Conservation (phyloP, 2,888 invertebrate genomes). For the Drosophila birchii region DNA sequence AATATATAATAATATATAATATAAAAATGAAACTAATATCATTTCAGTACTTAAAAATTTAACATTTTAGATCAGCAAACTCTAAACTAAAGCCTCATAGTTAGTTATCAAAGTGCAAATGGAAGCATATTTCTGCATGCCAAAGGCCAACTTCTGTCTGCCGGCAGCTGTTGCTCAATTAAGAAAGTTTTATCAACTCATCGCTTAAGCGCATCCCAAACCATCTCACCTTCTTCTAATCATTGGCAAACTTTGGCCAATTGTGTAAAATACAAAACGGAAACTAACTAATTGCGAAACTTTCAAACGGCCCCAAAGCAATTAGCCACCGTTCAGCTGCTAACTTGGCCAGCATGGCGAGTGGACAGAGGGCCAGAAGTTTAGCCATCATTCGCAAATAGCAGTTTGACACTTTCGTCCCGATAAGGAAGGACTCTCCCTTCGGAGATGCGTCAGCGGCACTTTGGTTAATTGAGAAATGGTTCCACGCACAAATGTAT, state of each 20-base stretch:
- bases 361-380: conserved; percentile 14
- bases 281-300: conserved; percentile 43
- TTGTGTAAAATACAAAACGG: conserved; percentile 17
- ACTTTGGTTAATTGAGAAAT: conserved; percentile 29
- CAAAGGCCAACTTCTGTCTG: conserved; percentile 6
- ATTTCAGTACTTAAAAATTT: not conserved
- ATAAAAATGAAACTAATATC: not conserved
- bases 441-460: not conserved
- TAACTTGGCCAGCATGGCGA: not conserved
- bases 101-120: conserved; percentile 1
- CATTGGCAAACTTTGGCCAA: conserved; percentile 29
- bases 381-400: conserved; percentile 1
- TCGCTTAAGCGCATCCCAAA: conserved; percentile 14
- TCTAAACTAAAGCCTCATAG: not conserved
- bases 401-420: conserved; percentile 11
- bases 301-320: conserved; percentile 20
- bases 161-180: conserved; percentile 7
- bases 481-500: not conserved
- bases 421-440: not conserved
- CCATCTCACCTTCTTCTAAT: conserved; percentile 3
- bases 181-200: conserved; percentile 32
- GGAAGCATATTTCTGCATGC: not conserved
- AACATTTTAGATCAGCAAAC: not conserved
- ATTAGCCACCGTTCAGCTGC: conserved; percentile 19
- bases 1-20: not conserved